Evolutionary conservation across 2,113 vertebrate species (phyloP).

Genomic region (Bostrychus sinensis): DNA sequence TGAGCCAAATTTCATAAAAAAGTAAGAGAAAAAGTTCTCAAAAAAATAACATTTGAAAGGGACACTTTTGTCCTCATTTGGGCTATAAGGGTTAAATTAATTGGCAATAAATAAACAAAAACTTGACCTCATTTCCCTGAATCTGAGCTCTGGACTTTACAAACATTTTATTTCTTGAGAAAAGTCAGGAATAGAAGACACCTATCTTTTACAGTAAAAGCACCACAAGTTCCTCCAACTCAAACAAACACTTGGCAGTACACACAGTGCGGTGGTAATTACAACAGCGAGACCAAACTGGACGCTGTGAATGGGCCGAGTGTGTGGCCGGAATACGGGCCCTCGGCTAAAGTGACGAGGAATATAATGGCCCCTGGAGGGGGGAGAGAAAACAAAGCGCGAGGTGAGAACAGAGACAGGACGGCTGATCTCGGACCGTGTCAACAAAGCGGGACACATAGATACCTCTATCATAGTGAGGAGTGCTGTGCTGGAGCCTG

Average conservation of each 20-base stretch:
- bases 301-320: conserved; percentile 45
- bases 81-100: not conserved
- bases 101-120: not conserved
- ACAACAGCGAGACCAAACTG: conserved; percentile 39
- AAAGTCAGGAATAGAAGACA: conserved; percentile 14
- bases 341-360: conserved; percentile 5
- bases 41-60: no score
- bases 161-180: conserved; percentile 6
- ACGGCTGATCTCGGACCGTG: conserved; percentile 10
- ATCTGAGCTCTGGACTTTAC: not conserved
- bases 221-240: conserved; percentile 37
- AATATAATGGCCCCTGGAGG: conserved; percentile 7
- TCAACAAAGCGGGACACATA: not conserved
- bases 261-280: conserved; percentile 25
- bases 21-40: no score
- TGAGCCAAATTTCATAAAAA: no score
- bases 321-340: conserved; percentile 31
- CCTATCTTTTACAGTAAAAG: conserved; percentile 36
- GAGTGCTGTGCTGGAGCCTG: conserved; percentile 20
- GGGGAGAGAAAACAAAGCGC: conserved; percentile 2
- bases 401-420: not conserved
- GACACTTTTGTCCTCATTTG: no score
- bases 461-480: not conserved
- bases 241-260: conserved; percentile 60
- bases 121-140: conserved; percentile 8